Conservation (phyloP, 2,888 invertebrate genomes). For the Hyalella azteca region DNA sequence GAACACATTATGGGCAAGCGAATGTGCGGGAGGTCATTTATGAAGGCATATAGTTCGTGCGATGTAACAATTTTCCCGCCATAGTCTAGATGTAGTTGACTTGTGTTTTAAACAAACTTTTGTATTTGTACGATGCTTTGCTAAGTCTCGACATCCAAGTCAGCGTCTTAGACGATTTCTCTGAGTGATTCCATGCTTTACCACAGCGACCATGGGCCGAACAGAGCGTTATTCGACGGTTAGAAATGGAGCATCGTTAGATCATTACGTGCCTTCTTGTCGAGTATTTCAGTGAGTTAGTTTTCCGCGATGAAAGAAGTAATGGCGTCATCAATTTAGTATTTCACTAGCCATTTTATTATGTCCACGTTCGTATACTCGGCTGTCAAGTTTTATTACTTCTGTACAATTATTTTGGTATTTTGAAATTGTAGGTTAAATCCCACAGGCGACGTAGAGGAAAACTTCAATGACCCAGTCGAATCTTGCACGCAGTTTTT, state of each 20-base stretch:
- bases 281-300: not conserved
- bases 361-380: not conserved
- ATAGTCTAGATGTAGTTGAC: not conserved
- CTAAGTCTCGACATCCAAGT: not conserved
- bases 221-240: not conserved
- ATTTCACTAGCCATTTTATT: not conserved
- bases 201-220: not conserved
- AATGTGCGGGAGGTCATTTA: not conserved
- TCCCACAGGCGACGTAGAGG: not conserved
- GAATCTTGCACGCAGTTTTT: too few species aligned
- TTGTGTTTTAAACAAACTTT: not conserved
- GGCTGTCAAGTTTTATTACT: not conserved
- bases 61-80: not conserved
- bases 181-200: not conserved
- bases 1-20: not conserved
- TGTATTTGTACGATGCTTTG: not conserved
- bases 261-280: not conserved
- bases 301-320: not conserved
- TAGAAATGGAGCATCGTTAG: not conserved
- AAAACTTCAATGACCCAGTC: not conserved
- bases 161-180: not conserved
- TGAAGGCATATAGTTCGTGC: not conserved
- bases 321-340: not conserved
- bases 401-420: not conserved
- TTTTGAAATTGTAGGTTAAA: not conserved